Evolutionary conservation across 2,888 invertebrate species (phyloP).

Genomic region (Dicyrtoma fusca): DNA sequence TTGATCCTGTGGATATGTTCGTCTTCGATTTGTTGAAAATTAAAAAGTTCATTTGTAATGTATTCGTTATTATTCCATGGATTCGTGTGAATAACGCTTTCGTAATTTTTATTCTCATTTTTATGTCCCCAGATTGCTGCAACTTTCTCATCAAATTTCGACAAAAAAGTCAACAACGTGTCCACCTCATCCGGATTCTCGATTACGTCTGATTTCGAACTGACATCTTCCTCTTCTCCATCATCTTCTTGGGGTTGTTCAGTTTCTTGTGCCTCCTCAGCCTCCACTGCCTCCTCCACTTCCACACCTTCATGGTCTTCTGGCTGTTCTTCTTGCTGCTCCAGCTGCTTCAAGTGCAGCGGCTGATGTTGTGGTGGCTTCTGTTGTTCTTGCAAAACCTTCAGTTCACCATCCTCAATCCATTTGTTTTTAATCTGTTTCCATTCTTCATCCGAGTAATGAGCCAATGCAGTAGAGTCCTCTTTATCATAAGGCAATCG

Average conservation of each 20-base stretch:
- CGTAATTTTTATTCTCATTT: conserved; percentile 11
- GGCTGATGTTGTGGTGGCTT: not conserved
- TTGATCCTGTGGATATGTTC: conserved; percentile 15
- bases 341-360: conserved; percentile 1
- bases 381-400: conserved; percentile 1
- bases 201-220: not conserved
- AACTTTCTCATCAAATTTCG: conserved; percentile 56
- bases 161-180: conserved; percentile 53
- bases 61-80: conserved; percentile 21
- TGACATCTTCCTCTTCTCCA: not conserved
- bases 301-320: not conserved
- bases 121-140: conserved; percentile 55
- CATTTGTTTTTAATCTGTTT: conserved; percentile 4
- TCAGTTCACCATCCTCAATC: conserved; percentile 6
- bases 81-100: conserved; percentile 13
- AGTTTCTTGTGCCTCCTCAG: not conserved
- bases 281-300: conserved; percentile 2
- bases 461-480: conserved; percentile 11
- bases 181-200: conserved; percentile 46
- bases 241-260: not conserved
- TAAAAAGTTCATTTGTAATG: conserved; percentile 19
- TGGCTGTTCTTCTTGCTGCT: conserved; percentile 16
- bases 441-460: conserved; percentile 24
- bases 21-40: conserved; percentile 31
- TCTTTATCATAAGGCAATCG: conserved; percentile 20